Conservation (phyloP, 2,113 vertebrate genomes). For the Platycercus adscitus region DNA sequence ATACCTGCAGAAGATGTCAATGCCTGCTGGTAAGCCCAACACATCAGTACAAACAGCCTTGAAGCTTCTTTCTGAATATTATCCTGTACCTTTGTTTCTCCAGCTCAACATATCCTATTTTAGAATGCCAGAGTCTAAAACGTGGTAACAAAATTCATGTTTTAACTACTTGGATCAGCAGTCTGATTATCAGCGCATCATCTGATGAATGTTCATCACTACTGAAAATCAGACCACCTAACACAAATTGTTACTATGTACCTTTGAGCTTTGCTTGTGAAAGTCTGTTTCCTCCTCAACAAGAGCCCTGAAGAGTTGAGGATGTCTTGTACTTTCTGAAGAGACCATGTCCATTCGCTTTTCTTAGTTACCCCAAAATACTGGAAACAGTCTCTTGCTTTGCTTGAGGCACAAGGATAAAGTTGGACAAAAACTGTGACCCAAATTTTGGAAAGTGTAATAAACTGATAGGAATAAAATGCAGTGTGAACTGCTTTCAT, state of each 20-base stretch:
- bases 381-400: background rate
- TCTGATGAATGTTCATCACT: fast-evolving
- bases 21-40: background rate
- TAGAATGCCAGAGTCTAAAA: background rate
- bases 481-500: background rate
- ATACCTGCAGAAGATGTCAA: background rate
- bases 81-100: background rate
- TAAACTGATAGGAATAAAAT: background rate
- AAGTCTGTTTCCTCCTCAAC: background rate
- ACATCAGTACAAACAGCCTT: background rate
- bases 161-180: background rate
- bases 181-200: background rate
- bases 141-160: background rate
- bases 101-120: background rate
- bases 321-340: background rate
- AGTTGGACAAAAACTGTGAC: background rate
- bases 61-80: background rate
- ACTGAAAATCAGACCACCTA: background rate
- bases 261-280: background rate
- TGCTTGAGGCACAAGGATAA: background rate
- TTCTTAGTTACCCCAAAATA: background rate
- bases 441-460: background rate
- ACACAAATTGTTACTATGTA: background rate
- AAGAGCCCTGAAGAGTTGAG: background rate
- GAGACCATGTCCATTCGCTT: background rate